Percentiles rank a stretch among this genome's conserved stretches.
phyloP scores from a whole-genome alignment of 1,140 invertebrate species.

The Trichonephila clavipes region DNA sequence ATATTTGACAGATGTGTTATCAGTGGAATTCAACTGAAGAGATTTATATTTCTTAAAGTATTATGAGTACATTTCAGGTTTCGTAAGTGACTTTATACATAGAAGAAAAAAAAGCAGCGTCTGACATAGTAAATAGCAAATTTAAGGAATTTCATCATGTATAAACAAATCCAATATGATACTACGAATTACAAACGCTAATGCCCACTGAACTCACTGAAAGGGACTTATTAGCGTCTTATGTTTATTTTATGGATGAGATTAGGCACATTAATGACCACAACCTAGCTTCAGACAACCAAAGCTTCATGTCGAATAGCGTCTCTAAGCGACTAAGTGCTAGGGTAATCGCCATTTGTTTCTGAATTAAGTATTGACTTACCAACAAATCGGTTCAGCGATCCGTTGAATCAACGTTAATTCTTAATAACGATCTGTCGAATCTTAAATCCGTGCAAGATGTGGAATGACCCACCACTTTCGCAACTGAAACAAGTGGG shows the following conservation, averaged over 20 bases:
- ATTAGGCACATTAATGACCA: not conserved
- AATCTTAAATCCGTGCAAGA: not conserved
- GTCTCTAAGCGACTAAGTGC: constrained; percentile 36
- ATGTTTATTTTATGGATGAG: not conserved
- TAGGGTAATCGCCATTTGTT: constrained; percentile 14
- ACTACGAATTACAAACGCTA: too few species aligned
- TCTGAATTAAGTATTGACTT: not conserved
- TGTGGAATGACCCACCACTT: not conserved
- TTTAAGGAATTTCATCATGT: too few species aligned
- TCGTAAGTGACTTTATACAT: too few species aligned
- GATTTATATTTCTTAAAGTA: too few species aligned
- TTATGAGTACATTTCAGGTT: too few species aligned
- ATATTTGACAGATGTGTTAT: too few species aligned
- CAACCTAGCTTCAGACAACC: not conserved
- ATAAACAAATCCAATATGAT: too few species aligned
- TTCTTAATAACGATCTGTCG: not conserved
- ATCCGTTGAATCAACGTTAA: constrained; percentile 7
- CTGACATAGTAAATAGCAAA: too few species aligned
- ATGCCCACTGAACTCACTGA: not conserved
- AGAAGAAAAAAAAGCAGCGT: too few species aligned
- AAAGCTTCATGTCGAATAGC: not conserved
- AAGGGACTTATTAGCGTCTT: constrained; percentile 5
- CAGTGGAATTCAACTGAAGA: too few species aligned
- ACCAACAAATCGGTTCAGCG: not conserved
- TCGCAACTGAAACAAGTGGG: not conserved